Evolutionary conservation across 2,797 vertebrate genomes (phyloP).

Genomic region (Xiphorhynchus erythropygius): DNA sequence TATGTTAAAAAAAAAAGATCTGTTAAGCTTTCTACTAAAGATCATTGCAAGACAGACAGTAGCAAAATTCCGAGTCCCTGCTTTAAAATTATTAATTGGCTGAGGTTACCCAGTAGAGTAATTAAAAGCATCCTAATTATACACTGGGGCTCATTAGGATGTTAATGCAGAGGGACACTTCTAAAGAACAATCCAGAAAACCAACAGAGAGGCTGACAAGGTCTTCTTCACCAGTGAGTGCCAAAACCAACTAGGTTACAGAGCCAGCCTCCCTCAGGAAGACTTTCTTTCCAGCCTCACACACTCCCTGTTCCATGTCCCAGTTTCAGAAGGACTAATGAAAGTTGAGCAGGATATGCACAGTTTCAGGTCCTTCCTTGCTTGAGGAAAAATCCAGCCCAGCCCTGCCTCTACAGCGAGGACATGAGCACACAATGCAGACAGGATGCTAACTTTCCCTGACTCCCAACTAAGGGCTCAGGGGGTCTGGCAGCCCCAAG

Average conservation of each 20-base stretch:
- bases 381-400: neutral
- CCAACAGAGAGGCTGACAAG: neutral
- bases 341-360: neutral
- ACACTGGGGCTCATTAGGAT: neutral
- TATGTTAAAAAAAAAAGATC: neutral
- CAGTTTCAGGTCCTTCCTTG: neutral
- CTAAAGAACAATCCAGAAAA: neutral
- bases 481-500: neutral
- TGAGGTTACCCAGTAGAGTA: neutral
- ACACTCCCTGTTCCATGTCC: fast-evolving
- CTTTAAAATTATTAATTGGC: slow-evolving; percentile 6
- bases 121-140: slow-evolving; percentile 57
- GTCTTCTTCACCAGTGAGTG: neutral
- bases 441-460: neutral
- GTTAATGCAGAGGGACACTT: neutral
- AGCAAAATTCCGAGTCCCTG: neutral
- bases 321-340: slow-evolving; percentile 21
- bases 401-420: fast-evolving
- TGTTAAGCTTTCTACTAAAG: neutral
- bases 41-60: neutral
- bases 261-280: neutral
- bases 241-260: slow-evolving; percentile 15
- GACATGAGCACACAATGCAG: neutral
- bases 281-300: neutral
- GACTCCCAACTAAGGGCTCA: neutral